A percentile compares a stretch with the other conserved stretches of the same genome.
These are phyloP conservation scores for Gallinago stenura DNA, from an alignment of 2,797 vertebrate species.

Conservation along the genomic window DNA sequence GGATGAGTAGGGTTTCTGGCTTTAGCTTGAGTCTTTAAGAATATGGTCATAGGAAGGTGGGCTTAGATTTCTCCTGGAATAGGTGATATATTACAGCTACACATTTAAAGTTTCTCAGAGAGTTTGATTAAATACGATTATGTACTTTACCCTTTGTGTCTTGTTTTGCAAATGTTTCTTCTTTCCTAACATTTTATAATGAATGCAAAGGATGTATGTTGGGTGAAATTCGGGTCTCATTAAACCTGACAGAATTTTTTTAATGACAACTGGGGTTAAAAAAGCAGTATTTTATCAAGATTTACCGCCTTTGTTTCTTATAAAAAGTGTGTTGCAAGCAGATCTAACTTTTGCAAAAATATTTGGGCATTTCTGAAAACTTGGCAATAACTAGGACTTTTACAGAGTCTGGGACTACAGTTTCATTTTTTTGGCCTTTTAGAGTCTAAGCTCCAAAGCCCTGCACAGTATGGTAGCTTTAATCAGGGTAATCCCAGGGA, in stretches of 20 bases:
- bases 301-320: neutral
- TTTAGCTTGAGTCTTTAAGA: neutral
- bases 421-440: neutral
- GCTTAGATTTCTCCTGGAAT: neutral
- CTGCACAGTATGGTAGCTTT: neutral
- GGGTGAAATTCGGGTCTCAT: neutral
- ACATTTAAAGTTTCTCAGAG: neutral
- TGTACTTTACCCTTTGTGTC: neutral
- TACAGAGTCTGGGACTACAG: neutral
- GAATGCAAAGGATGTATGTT: neutral
- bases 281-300: neutral
- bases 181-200: neutral
- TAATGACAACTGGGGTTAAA: neutral
- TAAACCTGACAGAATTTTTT: neutral
- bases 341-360: neutral
- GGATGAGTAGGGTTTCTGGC: neutral
- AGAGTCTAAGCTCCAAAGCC: neutral
- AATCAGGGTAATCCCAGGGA: neutral
- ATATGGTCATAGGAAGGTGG: neutral
- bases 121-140: neutral
- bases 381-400: neutral
- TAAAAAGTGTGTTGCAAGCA: neutral
- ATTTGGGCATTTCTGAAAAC: neutral
- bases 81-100: neutral
- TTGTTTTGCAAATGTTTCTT: neutral